These are phyloP conservation scores for Choristoneura rosaceana DNA, from an alignment of 2,888 invertebrate species.

Conservation along the genomic window DNA sequence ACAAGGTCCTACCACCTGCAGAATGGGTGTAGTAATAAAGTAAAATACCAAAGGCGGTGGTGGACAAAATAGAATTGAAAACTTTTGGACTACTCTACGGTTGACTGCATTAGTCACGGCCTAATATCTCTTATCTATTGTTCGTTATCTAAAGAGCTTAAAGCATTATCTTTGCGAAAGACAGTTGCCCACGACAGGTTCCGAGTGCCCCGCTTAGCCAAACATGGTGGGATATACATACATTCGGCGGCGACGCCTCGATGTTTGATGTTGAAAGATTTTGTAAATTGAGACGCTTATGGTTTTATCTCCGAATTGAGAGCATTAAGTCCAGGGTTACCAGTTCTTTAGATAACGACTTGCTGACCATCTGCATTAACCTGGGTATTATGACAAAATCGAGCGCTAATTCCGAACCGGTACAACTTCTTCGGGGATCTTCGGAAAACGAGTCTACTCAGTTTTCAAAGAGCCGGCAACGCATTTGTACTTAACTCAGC, in stretches of 20 bases:
- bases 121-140: constrained; percentile 6
- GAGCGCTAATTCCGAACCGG: no score
- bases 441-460: no score
- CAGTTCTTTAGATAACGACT: constrained; percentile 15
- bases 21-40: no score
- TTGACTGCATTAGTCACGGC: not conserved
- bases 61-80: no score
- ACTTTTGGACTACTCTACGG: not conserved
- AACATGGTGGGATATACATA: constrained; percentile 23
- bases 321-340: constrained; percentile 27
- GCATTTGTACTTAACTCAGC: no score
- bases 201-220: constrained; percentile 13
- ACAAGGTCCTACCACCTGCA: no score
- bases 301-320: constrained; percentile 18
- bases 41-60: no score
- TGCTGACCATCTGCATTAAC: not conserved
- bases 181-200: constrained; percentile 17
- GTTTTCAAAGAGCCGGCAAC: no score
- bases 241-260: constrained; percentile 2
- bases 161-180: constrained; percentile 24
- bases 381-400: not conserved
- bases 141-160: constrained; percentile 3
- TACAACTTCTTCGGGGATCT: no score
- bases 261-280: constrained; percentile 13
- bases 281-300: constrained; percentile 3